These are phyloP conservation scores for Ceratina calcarata DNA, from an alignment of 1,140 invertebrate species.

Conservation along the genomic window DNA sequence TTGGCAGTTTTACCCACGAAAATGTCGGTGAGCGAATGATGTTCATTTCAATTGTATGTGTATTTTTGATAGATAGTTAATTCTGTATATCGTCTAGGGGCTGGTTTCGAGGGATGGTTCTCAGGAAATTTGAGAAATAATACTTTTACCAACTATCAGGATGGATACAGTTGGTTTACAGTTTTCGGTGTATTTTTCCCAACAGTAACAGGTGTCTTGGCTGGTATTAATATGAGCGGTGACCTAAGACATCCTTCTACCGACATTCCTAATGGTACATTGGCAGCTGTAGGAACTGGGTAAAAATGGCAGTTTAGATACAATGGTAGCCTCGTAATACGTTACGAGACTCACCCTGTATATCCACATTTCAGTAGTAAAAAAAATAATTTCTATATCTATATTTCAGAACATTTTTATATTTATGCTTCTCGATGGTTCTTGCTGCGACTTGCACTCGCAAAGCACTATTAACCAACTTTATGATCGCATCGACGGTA, in stretches of 20 bases:
- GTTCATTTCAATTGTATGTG: not conserved
- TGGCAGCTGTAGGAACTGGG: slow-evolving; percentile 93
- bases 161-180: slow-evolving; percentile 92
- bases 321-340: not conserved
- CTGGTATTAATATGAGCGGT: slow-evolving; percentile 99
- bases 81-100: slow-evolving; percentile 80
- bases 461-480: slow-evolving; percentile 87
- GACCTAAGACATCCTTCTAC: slow-evolving; percentile 94
- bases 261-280: slow-evolving; percentile 96
- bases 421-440: slow-evolving; percentile 93
- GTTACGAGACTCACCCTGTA: too few relatives aligned
- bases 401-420: slow-evolving; percentile 90
- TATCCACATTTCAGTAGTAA: not conserved
- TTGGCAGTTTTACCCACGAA: slow-evolving; percentile 90
- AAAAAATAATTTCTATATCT: slow-evolving; percentile 49
- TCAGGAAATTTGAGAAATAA: slow-evolving; percentile 90
- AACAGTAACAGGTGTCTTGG: slow-evolving; percentile 95
- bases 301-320: slow-evolving; percentile 71
- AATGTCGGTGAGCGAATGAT: slow-evolving; percentile 81
- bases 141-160: slow-evolving; percentile 88
- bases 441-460: slow-evolving; percentile 93
- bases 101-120: slow-evolving; percentile 93
- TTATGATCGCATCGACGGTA: slow-evolving; percentile 94
- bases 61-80: not conserved
- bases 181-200: slow-evolving; percentile 98